Percentiles rank a stretch among this genome's conserved stretches.
These are phyloP conservation scores for Erannis defoliaria DNA, from an alignment of 2,888 invertebrate genomes.

Conservation along the genomic window DNA sequence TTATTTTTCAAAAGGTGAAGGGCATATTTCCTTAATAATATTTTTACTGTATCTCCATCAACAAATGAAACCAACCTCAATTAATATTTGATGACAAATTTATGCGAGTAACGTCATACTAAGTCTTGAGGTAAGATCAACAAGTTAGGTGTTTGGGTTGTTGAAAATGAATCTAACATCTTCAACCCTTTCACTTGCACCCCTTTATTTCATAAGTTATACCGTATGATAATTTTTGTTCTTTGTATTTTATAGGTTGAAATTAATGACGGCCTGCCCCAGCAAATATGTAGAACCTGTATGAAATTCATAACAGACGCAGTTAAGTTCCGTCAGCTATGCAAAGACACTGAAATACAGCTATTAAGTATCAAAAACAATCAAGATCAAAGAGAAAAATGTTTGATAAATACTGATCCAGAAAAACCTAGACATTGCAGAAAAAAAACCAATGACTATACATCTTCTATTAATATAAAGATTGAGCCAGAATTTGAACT, in stretches of 20 bases:
- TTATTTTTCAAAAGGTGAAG: too few relatives aligned
- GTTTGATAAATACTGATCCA: conserved; percentile 5
- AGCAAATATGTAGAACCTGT: conserved; percentile 60
- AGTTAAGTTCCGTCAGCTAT: conserved; percentile 58
- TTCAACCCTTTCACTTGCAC: too few relatives aligned
- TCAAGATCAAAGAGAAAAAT: conserved; percentile 19
- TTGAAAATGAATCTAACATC: too few relatives aligned
- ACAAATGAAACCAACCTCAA: too few relatives aligned
- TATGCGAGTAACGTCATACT: too few relatives aligned
- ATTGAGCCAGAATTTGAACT: conserved; percentile 9
- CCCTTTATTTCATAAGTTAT: too few relatives aligned
- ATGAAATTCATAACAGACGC: conserved; percentile 45
- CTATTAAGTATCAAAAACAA: conserved; percentile 39
- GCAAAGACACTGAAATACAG: conserved; percentile 51
- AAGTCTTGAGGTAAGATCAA: too few relatives aligned
- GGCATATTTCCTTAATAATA: too few relatives aligned
- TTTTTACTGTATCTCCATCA: too few relatives aligned
- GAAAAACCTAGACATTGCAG: neutral
- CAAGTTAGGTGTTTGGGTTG: too few relatives aligned
- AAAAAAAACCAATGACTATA: neutral
- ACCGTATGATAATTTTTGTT: neutral
- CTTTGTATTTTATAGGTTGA: conserved; percentile 54
- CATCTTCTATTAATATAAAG: conserved; percentile 3
- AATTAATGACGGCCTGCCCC: conserved; percentile 59
- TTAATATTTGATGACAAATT: too few relatives aligned